Conservation (phyloP, 2,113 vertebrate genomes). For the Pteruthius melanotis region DNA sequence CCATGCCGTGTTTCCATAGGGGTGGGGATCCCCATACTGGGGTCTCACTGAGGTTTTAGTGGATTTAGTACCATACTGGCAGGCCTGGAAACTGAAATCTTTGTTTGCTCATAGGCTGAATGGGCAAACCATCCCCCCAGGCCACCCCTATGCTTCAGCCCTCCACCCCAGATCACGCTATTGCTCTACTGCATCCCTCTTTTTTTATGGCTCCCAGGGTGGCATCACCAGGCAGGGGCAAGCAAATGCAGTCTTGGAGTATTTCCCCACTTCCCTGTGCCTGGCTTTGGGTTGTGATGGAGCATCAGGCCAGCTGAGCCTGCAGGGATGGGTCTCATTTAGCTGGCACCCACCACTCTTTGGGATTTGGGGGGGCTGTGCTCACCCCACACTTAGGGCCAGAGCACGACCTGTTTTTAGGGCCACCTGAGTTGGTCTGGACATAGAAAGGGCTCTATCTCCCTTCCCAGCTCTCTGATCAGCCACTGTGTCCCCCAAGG, state of each 20-base stretch:
- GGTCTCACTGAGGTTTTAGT: background rate
- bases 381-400: background rate
- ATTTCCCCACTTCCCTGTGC: background rate
- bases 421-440: background rate
- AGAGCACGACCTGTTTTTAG: rapidly evolving
- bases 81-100: background rate
- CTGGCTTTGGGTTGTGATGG: background rate
- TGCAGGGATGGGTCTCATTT: background rate
- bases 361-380: background rate
- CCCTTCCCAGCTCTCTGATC: background rate
- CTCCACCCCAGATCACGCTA: background rate
- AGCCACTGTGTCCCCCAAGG: background rate
- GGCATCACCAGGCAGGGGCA: background rate
- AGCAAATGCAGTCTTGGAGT: background rate
- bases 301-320: background rate
- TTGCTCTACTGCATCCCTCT: background rate
- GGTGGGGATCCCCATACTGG: background rate
- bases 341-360: background rate
- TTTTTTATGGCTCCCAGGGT: background rate
- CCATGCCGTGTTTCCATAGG: background rate
- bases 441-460: background rate
- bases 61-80: background rate
- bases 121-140: background rate
- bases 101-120: background rate
- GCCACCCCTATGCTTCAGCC: background rate